Evolutionary conservation across 2,113 vertebrate species (phyloP), one percentile per base, ranked within the genome.

Genomic region (Dromiciops gliroides): DNA sequence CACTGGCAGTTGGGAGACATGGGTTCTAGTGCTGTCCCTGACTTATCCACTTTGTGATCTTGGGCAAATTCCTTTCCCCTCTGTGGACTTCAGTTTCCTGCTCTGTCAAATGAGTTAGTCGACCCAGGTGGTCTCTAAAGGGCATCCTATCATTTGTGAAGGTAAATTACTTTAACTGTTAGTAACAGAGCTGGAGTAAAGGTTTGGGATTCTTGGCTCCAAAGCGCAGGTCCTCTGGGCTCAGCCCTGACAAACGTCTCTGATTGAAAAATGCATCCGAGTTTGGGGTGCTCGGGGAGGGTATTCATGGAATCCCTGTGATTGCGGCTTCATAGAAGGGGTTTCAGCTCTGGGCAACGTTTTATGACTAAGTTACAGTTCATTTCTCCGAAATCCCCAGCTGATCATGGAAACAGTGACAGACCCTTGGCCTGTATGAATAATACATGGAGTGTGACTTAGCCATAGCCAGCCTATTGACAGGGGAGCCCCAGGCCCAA

Each of bases 341-440:
- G 47, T 44, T 94, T 88, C 48, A 53, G 50, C 67, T 90, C 51
- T 67, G 28, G 53, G 51, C 90, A 91, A 92, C 67, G n/a, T 92
- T n/a, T 75, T 93, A 92, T 51, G 11, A 48, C 93, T 52, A 83
- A 93, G 94, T 91, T 93, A 92, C 22, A 14, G 56, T 37, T 83
- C 11, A 0, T 60, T 56, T 89, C 94, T 91, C 89, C 0, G 97
- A 90, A 67, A 94, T 75, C 50, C 37, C 14, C 12, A 83, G 4
- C 92, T 2, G 89, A 53, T 50, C 3, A 24, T 31, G 51, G 94
- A 53, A 51, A 88, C 50, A 8, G 44, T 50, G 75, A 51, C 94
- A 92, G 92, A 48, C 95, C 51, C 67, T 91, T 49, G 93, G 67
- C 83, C 92, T 52, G 92, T 89, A 22, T 92, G 19, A 91, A 16